Conservation (phyloP, 2,113 vertebrate genomes). For the Arothron firmamentum region DNA sequence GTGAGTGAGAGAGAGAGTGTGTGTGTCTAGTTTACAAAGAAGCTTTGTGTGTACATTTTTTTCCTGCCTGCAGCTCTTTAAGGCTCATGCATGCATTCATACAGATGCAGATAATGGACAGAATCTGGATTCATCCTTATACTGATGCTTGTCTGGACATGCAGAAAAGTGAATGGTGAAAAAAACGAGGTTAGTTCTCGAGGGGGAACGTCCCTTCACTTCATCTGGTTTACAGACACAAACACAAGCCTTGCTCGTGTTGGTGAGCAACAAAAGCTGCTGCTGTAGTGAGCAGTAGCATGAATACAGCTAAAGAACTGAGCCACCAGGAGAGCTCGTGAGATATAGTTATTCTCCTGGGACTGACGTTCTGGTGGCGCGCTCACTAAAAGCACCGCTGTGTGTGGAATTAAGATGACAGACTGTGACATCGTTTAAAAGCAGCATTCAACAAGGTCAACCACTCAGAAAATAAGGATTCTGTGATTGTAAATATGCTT, state of each 20-base stretch:
- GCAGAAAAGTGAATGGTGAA: constrained; percentile 9
- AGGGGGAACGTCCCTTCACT: constrained; percentile 17
- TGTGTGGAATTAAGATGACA: too few relatives aligned
- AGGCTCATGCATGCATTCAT: constrained; percentile 33
- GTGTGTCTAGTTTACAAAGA: not conserved
- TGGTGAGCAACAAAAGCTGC: too few relatives aligned
- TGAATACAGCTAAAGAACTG: too few relatives aligned
- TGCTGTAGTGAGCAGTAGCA: too few relatives aligned
- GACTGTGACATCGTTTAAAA: too few relatives aligned
- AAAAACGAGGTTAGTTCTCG: not conserved
- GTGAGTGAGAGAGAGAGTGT: too few relatives aligned
- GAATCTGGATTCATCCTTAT: constrained; percentile 22
- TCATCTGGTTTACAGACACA: not conserved
- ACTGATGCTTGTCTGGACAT: constrained; percentile 28
- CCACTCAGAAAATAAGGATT: too few relatives aligned
- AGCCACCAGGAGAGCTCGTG: too few relatives aligned
- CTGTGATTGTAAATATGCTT: not conserved
- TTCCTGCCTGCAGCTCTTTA: constrained; percentile 45
- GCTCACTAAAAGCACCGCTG: too few relatives aligned
- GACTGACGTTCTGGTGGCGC: too few relatives aligned
- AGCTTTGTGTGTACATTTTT: constrained; percentile 6
- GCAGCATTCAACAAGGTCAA: too few relatives aligned
- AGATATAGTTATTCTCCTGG: too few relatives aligned
- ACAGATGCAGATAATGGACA: constrained; percentile 7
- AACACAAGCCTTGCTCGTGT: not conserved